Conservation (phyloP, 1,140 invertebrate species). For the Plutomurus gul region DNA sequence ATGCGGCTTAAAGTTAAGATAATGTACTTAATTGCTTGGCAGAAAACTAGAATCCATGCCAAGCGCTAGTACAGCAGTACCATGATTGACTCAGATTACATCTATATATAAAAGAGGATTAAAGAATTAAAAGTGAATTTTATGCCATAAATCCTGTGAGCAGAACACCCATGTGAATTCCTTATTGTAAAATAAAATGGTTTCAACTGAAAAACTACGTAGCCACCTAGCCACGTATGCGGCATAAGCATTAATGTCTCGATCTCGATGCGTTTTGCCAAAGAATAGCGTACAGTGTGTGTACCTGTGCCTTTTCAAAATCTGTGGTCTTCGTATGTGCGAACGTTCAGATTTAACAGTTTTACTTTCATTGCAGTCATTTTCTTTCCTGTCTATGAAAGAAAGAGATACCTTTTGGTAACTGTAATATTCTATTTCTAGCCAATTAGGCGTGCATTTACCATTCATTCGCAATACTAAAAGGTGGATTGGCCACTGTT, state of each 20-base stretch:
- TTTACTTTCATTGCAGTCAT: background rate
- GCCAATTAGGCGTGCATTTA: too few species aligned
- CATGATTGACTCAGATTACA: background rate
- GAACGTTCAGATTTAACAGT: background rate
- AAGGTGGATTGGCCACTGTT: too few species aligned
- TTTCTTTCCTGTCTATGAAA: background rate
- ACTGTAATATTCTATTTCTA: too few species aligned
- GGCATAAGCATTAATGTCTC: too few species aligned
- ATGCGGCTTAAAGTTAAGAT: background rate
- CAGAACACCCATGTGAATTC: background rate
- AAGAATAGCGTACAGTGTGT: too few species aligned
- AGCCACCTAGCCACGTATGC: too few species aligned
- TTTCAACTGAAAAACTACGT: too few species aligned
- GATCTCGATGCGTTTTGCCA: background rate
- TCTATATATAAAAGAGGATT: background rate
- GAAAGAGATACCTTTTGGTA: background rate
- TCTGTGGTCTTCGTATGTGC: background rate
- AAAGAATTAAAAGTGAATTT: conserved; percentile 8
- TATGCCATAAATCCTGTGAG: background rate
- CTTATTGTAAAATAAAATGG: background rate
- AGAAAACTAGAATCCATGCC: background rate
- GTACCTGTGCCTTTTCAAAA: too few species aligned
- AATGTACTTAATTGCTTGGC: background rate
- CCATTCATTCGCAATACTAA: too few species aligned
- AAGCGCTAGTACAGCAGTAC: too few species aligned